Evolutionary conservation across 2,888 invertebrate species (phyloP).

Genomic region (Acrocyrtus sp.): DNA sequence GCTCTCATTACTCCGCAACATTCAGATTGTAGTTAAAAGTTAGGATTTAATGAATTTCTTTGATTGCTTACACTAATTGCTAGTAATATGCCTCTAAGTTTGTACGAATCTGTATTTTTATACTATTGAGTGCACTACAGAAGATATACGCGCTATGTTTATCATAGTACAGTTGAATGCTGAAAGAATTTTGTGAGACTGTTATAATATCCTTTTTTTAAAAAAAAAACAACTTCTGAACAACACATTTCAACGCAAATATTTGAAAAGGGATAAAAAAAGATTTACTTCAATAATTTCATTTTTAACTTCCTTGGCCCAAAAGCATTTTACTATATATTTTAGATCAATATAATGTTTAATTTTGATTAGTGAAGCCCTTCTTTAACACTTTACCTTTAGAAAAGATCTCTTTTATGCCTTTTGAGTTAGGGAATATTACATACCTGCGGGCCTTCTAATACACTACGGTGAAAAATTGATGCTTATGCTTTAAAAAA

Average conservation of each 20-base stretch:
- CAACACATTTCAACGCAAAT: no score
- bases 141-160: not conserved
- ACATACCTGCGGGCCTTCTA: not conserved
- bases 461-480: no score
- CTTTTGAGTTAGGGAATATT: not conserved
- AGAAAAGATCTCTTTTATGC: not conserved
- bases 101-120: no score
- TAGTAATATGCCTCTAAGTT: no score
- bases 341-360: not conserved
- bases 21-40: not conserved
- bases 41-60: not conserved
- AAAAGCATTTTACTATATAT: not conserved
- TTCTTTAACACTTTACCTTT: not conserved
- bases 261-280: not conserved
- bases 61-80: no score
- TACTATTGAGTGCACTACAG: no score
- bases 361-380: not conserved
- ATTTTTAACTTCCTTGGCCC: constrained; percentile 21
- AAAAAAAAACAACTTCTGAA: no score
- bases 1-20: constrained; percentile 43
- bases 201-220: not conserved
- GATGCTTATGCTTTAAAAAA: no score
- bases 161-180: not conserved
- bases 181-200: not conserved
- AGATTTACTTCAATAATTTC: constrained; percentile 3